Evolutionary conservation across 2,888 invertebrate genomes (phyloP), one percentile per base, ranked within the genome.

Genomic region (Drosophila parthenogenetica): DNA sequence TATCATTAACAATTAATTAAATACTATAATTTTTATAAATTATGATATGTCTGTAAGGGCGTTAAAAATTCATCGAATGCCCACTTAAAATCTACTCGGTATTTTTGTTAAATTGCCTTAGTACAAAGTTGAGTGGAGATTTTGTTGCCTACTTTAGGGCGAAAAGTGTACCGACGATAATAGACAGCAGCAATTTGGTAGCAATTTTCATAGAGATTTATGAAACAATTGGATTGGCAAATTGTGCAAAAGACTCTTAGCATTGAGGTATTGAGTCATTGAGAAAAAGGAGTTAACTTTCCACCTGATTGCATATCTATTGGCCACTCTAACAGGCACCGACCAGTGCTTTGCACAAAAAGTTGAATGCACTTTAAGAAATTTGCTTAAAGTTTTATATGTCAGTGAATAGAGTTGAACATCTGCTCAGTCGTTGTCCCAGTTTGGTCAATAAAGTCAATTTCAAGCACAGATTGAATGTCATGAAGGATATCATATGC

Each of bases 401-500:
- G 78, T 59, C 63, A 59, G 35, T 39, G 19, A 22, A 29, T 8
- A 8, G 48, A 43, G 58, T 22, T 29, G 8, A 61, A 40, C 46
- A 53, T 19, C 60, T 59, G 68, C 43, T 55, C 48, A 45, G 53
- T 42, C 50, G 48, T 17, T 51, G 63, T 51, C 42, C 48, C 40
- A 16, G 53, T 55, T 64, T 62, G 81, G 77, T 81, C 87, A 82
- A 66, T 84, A 77, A 73, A 79, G 82, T 76, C 77, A 69, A 72
- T 72, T 68, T 61, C 62, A 60, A 67, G 45, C 73, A 80, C 63
- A 77, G 86, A 84, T 85, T 88, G 80, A 84, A 84, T 84, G 88
- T 87, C 83, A 79, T 65, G 63, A 55, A 61, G 75, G 68, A 83
- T 85, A 85, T 85, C 83, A 83, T 83, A 83, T 82, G 88, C 79